Evolutionary conservation across 2,113 vertebrate species (phyloP), one percentile per base, ranked within the genome.

Genomic region (Cairina moschata): DNA sequence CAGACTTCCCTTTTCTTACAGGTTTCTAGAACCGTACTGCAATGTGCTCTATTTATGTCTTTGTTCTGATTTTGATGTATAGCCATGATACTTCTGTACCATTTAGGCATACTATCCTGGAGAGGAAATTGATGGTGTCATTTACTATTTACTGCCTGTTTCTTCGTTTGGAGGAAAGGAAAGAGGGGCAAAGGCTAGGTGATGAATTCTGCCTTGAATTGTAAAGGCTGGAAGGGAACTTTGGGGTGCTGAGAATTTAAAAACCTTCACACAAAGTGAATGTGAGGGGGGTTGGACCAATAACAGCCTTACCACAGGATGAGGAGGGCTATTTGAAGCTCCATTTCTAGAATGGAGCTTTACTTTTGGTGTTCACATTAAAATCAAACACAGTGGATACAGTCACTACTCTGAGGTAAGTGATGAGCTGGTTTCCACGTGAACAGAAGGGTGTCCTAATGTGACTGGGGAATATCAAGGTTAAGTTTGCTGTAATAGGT

Each of bases 41-140:
- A 94, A 91, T 97, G 96, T 97, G 97, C 96, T 99, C 97, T 99
- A 98, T 99, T 98, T 98, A 98, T 98, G 98, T 98, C 97, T 97
- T 91, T 95, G 93, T 96, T 92, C 91, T 94, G 88, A 97, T 93
- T 95, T 95, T 96, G 91, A 71, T 97, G 97, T 97, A 96, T 40
- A 63, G 62, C 17, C 8, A 12, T 8, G 3, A 28, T 29, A 63
- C 25, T 63, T 65, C 36, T 65, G 62, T 65, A 40, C 36, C 36
- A 38, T 40, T 26, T 65, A 40, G 36, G 62, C 36, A 65, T 40
- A 28, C 62, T 29, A 18, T 40, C 28, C 26, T 18, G 62, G 38
- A 40, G 62, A 40, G 26, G 38, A 40, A 65, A 40, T 29, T 13
- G 62, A 40, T 40, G 29, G 17, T 65, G 17, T 55, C 8, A 29